Percentiles rank a stretch among this genome's conserved stretches.
phyloP scores from a whole-genome alignment of 2,888 invertebrate genomes.

The Syrphus vitripennis region DNA sequence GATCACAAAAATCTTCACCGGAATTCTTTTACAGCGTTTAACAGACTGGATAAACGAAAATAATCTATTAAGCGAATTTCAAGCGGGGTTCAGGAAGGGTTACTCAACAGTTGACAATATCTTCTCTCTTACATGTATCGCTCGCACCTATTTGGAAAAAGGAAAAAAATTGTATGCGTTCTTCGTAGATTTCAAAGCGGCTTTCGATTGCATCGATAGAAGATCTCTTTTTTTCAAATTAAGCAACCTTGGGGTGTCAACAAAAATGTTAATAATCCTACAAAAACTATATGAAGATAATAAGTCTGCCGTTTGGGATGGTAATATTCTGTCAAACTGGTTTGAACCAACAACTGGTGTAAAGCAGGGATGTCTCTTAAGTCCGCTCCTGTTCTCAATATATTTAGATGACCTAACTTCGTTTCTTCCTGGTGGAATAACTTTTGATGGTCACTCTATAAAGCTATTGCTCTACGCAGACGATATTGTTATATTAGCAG shows the following conservation, averaged over 20 bases:
- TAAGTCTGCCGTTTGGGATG: neutral
- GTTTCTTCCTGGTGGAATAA: neutral
- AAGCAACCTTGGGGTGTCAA: neutral
- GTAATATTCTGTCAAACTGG: neutral
- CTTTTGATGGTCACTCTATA: neutral
- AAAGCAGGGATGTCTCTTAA: neutral
- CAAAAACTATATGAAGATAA: too few relatives aligned
- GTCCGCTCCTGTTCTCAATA: neutral
- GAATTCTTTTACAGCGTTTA: neutral
- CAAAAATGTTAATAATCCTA: constrained; percentile 1
- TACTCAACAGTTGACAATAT: too few relatives aligned
- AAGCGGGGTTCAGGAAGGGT: too few relatives aligned
- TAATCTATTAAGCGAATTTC: neutral
- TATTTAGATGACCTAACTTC: neutral
- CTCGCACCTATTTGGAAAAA: neutral
- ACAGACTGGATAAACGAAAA: neutral
- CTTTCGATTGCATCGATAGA: neutral
- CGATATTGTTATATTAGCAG: neutral
- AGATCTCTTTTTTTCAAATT: neutral
- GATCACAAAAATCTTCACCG: neutral
- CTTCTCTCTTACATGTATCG: too few relatives aligned
- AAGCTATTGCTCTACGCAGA: neutral
- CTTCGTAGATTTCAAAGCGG: neutral
- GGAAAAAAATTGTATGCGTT: neutral
- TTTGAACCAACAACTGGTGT: too few relatives aligned